Evolutionary conservation across 1,140 invertebrate species (phyloP).

Genomic region (Drosophila nasuta): DNA sequence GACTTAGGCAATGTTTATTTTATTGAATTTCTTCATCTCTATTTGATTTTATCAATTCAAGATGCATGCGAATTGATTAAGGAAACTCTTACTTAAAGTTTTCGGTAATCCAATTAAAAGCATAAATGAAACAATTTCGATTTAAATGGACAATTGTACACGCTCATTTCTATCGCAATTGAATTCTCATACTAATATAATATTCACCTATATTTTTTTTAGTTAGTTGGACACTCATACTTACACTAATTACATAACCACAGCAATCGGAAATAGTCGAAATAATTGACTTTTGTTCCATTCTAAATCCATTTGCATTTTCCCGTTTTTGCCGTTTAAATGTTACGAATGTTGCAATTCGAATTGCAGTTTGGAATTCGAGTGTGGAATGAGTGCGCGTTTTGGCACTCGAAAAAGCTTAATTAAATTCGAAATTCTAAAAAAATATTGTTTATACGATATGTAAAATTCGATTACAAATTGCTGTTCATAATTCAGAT

Average conservation of each 20-base stretch:
- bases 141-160: neutral
- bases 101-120: neutral
- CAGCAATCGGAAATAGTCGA: slow-evolving; percentile 7
- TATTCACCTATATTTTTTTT: neutral
- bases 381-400: neutral
- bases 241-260: slow-evolving; percentile 6
- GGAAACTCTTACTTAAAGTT: neutral
- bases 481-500: slow-evolving; percentile 27
- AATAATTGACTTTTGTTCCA: slow-evolving; percentile 5
- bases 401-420: slow-evolving; percentile 1
- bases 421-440: slow-evolving; percentile 23
- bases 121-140: neutral
- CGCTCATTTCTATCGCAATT: too few relatives aligned
- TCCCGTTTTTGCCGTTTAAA: neutral
- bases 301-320: slow-evolving; percentile 1
- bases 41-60: neutral
- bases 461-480: slow-evolving; percentile 25
- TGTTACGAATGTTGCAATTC: slow-evolving; percentile 1
- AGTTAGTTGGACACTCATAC: neutral
- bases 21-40: slow-evolving; percentile 2
- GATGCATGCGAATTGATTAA: neutral
- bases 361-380: neutral
- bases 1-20: slow-evolving; percentile 11
- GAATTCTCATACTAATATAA: neutral
- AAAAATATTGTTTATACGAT: slow-evolving; percentile 23